Conservation (phyloP, 2,113 vertebrate species). For the Okapia johnstoni region DNA sequence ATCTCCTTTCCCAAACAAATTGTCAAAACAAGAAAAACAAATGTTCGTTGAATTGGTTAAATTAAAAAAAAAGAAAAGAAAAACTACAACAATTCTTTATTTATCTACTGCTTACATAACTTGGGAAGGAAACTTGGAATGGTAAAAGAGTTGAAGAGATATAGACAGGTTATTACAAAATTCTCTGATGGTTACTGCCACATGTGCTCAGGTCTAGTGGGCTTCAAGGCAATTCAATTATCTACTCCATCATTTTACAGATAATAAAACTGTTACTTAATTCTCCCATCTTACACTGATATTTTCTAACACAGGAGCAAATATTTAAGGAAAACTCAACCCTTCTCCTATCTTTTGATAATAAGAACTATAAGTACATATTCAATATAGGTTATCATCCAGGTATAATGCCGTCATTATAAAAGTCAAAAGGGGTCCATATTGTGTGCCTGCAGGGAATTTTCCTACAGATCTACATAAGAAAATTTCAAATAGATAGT, state of each 20-base stretch:
- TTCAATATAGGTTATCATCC: background rate
- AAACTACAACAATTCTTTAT: background rate
- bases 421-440: background rate
- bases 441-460: background rate
- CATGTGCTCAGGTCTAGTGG: background rate
- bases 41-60: background rate
- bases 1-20: background rate
- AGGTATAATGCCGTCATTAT: background rate
- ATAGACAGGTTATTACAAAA: background rate
- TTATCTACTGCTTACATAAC: background rate
- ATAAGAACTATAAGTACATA: background rate
- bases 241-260: background rate
- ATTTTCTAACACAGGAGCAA: background rate
- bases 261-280: background rate
- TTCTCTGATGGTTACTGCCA: background rate
- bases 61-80: background rate
- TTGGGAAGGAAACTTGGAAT: background rate
- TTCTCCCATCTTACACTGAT: background rate
- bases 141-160: background rate
- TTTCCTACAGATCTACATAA: background rate
- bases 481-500: background rate
- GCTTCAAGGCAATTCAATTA: background rate
- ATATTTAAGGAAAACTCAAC: slow-evolving; percentile 7
- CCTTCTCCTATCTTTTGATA: background rate
- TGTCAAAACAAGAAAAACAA: background rate